Base-by-base conservation (phyloP, 2,113 vertebrate species). In the Nerophis ophidion region DNA sequence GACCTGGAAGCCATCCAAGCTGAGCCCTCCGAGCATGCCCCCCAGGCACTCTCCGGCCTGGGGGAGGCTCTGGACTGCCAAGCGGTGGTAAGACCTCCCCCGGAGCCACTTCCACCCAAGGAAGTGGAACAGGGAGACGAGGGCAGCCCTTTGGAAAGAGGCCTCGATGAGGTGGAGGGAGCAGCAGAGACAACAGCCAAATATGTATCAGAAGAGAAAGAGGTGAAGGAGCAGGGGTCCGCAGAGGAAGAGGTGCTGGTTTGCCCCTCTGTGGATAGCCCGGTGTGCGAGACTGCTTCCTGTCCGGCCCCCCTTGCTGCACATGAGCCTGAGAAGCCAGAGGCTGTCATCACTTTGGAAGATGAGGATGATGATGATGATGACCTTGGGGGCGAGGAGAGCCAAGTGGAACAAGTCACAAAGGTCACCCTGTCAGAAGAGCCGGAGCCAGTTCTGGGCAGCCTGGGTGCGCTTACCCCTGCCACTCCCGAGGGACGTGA, bases 1-100 rank as follows among this genome's bases (percentile, higher is more conserved):
- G 91, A 93, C 73, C 86, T 94, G 52, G 85, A 94, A 87, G 87
- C 93, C 60, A 91, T 97, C 85, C 94, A 92, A 3, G 81, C 33
- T 0, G 89, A 87, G 76, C 82, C 89, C 50, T 74, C 75, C 9
- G 71, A 81, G 50, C 85, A 88, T 7, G 48, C 57, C 0, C 64
- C 17, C 0, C 85, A 76, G 58, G 48, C 81, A 1, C 59, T 91
- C 48, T 80, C 87, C 42, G 71, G 59, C 48, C 59, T 89, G 46
- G 76, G 38, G 0, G 86, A 89, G 60, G 87, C 80, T 61, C 67
- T 74, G 9, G 76, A 87, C 4, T 82, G 86, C 59, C 86, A 86
- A 59, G 82, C 76, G 2, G 74, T 79, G 63, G 73, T 88, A 48
- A 81, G 81, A 62, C 77, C 84, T 10, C 86, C 87, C 51, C 61